Percentiles rank a stretch among this genome's conserved stretches.
phyloP scores from a whole-genome alignment of 2,888 invertebrate genomes.

The Atrina japonica region DNA sequence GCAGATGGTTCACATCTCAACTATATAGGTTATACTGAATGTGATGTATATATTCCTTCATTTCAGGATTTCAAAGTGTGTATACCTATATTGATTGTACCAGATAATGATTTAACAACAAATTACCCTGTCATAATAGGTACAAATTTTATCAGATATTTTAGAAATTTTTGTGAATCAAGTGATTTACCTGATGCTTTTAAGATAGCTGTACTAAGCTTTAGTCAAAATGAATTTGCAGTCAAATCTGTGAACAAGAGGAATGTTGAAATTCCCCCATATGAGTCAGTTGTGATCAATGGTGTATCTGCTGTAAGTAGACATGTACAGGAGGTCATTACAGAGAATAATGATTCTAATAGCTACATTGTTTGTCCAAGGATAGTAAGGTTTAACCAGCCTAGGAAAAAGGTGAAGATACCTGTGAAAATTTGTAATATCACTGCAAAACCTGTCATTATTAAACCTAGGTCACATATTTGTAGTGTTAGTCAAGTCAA shows the following conservation, averaged over 20 bases:
- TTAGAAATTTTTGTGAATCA: conserved; percentile 1
- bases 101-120: too few relatives aligned
- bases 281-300: conserved; percentile 21
- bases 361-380: conserved; percentile 28
- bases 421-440: conserved; percentile 34
- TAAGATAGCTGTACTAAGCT: conserved; percentile 17
- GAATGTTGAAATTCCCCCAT: conserved; percentile 15
- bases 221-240: not conserved
- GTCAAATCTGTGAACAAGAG: conserved; percentile 6
- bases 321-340: conserved; percentile 10
- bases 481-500: conserved; percentile 27
- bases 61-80: too few relatives aligned
- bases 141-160: conserved; percentile 31
- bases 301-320: conserved; percentile 13
- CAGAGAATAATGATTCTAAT: conserved; percentile 12
- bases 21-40: conserved; percentile 23
- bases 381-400: not conserved
- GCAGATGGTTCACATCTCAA: conserved; percentile 28
- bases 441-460: conserved; percentile 30
- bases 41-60: conserved; percentile 3
- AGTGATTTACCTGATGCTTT: conserved; percentile 13
- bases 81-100: too few relatives aligned
- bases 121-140: conserved; percentile 24
- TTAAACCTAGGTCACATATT: conserved; percentile 22
- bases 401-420: not conserved